phyloP scores from a whole-genome alignment of 2,888 invertebrate genomes.

The Endomychus coccineus region DNA sequence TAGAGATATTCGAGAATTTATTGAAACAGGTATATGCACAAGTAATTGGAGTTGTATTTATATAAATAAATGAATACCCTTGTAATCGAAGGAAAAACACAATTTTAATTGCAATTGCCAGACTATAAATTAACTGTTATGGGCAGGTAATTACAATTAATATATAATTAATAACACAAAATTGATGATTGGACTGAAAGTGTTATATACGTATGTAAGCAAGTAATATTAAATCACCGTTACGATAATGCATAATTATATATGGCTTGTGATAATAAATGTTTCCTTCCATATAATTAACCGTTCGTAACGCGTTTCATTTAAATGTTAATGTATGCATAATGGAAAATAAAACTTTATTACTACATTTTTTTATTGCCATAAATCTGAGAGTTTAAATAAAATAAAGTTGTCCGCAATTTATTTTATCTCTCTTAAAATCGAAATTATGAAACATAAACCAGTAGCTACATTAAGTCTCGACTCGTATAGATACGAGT shows the following conservation, averaged over 20 bases:
- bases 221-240: constrained; percentile 10
- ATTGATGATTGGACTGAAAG: too few species aligned
- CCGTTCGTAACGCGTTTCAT: constrained; percentile 14
- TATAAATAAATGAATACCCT: too few species aligned
- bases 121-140: too few species aligned
- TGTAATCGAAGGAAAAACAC: too few species aligned
- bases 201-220: too few species aligned
- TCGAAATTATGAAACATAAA: constrained; percentile 38
- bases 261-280: constrained; percentile 14
- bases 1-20: too few species aligned
- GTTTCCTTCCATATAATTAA: constrained; percentile 14
- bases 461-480: constrained; percentile 33
- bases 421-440: constrained; percentile 38
- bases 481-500: constrained; percentile 30
- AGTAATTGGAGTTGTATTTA: too few species aligned
- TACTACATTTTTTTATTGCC: constrained; percentile 12
- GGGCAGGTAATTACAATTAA: too few species aligned
- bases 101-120: too few species aligned
- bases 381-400: constrained; percentile 1
- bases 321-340: constrained; percentile 14
- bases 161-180: too few species aligned
- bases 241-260: constrained; percentile 15
- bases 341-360: constrained; percentile 24
- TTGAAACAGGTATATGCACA: too few species aligned
- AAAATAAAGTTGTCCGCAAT: constrained; percentile 35